Percentiles rank a stretch among this genome's conserved stretches.
phyloP scores from a whole-genome alignment of 2,888 invertebrate species.

The Orthosia cruda region DNA sequence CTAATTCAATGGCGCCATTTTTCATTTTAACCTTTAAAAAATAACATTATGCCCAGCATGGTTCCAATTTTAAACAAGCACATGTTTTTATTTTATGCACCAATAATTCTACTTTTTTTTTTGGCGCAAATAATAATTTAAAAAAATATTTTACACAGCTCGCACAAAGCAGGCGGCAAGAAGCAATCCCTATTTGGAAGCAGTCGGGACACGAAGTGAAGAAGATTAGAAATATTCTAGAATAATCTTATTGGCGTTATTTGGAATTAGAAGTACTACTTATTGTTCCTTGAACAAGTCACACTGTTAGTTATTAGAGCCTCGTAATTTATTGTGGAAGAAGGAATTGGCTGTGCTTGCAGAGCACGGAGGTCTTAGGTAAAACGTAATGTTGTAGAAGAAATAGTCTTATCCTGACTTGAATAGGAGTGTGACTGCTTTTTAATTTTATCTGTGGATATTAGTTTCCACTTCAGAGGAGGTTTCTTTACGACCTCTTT shows the following conservation, averaged over 20 bases:
- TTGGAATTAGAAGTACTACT: constrained; percentile 64
- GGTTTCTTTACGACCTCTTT: neutral
- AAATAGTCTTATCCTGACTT: constrained; percentile 52
- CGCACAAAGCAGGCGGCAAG: constrained; percentile 77
- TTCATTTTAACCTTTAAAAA: constrained; percentile 4
- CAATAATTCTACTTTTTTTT: constrained; percentile 12
- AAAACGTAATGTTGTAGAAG: constrained; percentile 20
- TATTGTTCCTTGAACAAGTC: constrained; percentile 50
- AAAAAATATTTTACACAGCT: constrained; percentile 75
- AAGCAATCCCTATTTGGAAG: constrained; percentile 79
- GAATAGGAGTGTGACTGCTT: constrained; percentile 50
- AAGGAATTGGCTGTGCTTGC: neutral
- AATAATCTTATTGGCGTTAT: constrained; percentile 69
- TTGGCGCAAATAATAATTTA: constrained; percentile 49
- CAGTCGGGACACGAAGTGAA: constrained; percentile 67
- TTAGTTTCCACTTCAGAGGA: constrained; percentile 1
- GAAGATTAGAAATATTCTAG: constrained; percentile 74
- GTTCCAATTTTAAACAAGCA: constrained; percentile 27
- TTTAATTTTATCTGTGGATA: constrained; percentile 20
- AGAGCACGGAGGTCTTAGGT: constrained; percentile 16
- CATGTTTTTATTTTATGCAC: constrained; percentile 31
- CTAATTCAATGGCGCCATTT: constrained; percentile 3
- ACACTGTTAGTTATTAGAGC: constrained; percentile 29
- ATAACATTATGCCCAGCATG: constrained; percentile 29
- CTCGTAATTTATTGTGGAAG: constrained; percentile 23